Percentiles rank a stretch among this genome's conserved stretches.
Evolutionary conservation across 2,113 vertebrate genomes (phyloP).

Genomic region (Cyanoderma ruficeps): DNA sequence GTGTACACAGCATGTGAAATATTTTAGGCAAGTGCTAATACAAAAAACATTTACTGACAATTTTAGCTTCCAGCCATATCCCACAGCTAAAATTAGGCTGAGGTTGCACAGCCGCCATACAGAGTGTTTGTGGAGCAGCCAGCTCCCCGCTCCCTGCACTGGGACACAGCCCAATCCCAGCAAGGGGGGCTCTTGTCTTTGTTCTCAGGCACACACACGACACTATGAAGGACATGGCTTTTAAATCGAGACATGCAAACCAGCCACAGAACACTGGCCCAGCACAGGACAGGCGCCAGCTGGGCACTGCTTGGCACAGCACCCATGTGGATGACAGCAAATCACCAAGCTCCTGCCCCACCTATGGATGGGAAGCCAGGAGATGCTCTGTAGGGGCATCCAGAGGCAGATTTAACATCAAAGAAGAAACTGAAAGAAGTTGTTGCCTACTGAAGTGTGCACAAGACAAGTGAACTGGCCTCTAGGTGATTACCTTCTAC

Average conservation of each 20-base stretch:
- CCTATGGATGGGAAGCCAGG: background rate
- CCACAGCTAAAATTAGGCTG: background rate
- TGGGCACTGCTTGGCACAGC: fast-evolving
- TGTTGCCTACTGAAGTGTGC: background rate
- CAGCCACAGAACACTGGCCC: background rate
- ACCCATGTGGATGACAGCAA: background rate
- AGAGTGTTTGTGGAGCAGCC: fast-evolving
- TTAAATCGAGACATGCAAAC: fast-evolving
- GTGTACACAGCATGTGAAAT: background rate
- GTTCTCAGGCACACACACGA: background rate
- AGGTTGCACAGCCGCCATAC: background rate
- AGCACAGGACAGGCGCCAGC: fast-evolving
- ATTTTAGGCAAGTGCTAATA: background rate
- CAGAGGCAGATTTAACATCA: background rate
- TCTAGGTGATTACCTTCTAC: background rate
- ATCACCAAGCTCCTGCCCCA: fast-evolving
- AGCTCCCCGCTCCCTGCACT: background rate
- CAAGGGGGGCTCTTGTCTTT: background rate
- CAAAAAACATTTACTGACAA: background rate
- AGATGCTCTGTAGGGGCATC: background rate
- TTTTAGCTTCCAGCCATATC: background rate
- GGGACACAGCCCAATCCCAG: background rate
- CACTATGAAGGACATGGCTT: background rate
- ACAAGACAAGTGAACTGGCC: background rate
- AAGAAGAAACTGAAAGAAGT: background rate